These are phyloP conservation scores for Tichodroma muraria DNA, from an alignment of 2,113 vertebrate species.

Conservation along the genomic window DNA sequence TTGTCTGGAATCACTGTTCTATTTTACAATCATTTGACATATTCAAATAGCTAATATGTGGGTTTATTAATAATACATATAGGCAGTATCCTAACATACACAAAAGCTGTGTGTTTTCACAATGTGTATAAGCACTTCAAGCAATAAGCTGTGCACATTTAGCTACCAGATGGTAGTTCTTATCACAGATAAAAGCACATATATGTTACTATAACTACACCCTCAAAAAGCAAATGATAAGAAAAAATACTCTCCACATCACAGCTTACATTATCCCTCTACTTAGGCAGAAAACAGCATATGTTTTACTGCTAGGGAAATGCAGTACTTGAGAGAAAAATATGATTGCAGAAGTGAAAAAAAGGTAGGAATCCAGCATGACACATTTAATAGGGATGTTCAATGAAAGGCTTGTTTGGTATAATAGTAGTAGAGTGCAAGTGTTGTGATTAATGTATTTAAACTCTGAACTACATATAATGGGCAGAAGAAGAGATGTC, in stretches of 20 bases:
- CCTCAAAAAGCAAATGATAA: conserved; percentile 59
- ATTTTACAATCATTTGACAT: conserved; percentile 48
- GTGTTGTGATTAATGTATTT: not conserved
- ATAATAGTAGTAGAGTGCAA: not conserved
- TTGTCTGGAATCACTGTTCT: conserved; percentile 1
- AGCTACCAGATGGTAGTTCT: conserved; percentile 73
- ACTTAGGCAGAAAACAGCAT: conserved; percentile 72
- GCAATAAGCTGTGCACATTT: conserved; percentile 70
- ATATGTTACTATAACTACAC: conserved; percentile 67
- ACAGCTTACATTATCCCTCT: conserved; percentile 72
- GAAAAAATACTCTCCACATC: conserved; percentile 64
- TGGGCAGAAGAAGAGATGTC: not conserved
- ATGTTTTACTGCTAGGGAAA: conserved; percentile 63
- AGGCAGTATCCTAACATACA: conserved; percentile 66
- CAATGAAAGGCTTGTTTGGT: not conserved
- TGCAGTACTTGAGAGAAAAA: conserved; percentile 34
- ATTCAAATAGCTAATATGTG: conserved; percentile 63
- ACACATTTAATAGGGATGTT: not conserved
- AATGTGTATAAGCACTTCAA: conserved; percentile 68
- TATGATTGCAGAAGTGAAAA: not conserved
- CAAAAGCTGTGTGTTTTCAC: conserved; percentile 78
- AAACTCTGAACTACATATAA: not conserved
- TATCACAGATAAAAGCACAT: conserved; percentile 75
- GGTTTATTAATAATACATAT: conserved; percentile 69
- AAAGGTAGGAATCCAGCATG: conserved; percentile 2